Percentiles rank a stretch among this genome's conserved stretches.
Conservation (phyloP, 2,113 vertebrate genomes). For the Phoenicopterus ruber region DNA sequence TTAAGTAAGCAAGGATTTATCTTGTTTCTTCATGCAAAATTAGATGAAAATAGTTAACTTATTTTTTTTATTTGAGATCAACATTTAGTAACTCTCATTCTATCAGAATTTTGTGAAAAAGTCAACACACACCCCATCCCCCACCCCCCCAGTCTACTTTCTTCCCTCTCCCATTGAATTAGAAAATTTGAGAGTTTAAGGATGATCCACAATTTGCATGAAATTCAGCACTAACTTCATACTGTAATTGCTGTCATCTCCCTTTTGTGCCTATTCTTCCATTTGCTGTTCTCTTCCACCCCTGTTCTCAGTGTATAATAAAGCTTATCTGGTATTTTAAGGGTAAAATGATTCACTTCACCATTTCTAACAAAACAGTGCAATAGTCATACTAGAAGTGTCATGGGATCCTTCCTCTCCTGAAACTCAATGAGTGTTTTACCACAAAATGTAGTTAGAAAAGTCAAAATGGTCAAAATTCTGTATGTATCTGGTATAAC, state of each 20-base stretch:
- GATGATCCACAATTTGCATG: not conserved
- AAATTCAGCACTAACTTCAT: conserved; percentile 42
- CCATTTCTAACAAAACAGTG: conserved; percentile 35
- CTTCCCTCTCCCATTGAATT: not conserved
- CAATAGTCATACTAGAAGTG: conserved; percentile 22
- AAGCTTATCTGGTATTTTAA: conserved; percentile 37
- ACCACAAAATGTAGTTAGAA: conserved; percentile 65
- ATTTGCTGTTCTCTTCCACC: not conserved
- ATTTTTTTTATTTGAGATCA: conserved; percentile 22
- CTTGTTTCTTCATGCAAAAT: conserved; percentile 62
- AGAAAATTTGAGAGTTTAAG: conserved; percentile 32
- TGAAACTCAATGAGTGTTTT: conserved; percentile 46
- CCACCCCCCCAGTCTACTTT: not conserved
- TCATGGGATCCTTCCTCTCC: not conserved
- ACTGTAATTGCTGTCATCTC: not conserved
- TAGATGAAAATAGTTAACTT: conserved; percentile 12
- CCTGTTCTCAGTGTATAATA: conserved; percentile 31
- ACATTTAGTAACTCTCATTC: not conserved
- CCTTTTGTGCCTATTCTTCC: not conserved
- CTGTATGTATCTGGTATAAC: conserved; percentile 42
- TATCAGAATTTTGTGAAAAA: conserved; percentile 53
- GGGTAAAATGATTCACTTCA: conserved; percentile 22
- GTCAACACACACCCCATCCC: not conserved
- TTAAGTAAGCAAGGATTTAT: conserved; percentile 56
- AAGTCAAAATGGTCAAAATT: conserved; percentile 68